Base-by-base conservation (phyloP, 2,113 vertebrate genomes). In the Pipa parva region DNA sequence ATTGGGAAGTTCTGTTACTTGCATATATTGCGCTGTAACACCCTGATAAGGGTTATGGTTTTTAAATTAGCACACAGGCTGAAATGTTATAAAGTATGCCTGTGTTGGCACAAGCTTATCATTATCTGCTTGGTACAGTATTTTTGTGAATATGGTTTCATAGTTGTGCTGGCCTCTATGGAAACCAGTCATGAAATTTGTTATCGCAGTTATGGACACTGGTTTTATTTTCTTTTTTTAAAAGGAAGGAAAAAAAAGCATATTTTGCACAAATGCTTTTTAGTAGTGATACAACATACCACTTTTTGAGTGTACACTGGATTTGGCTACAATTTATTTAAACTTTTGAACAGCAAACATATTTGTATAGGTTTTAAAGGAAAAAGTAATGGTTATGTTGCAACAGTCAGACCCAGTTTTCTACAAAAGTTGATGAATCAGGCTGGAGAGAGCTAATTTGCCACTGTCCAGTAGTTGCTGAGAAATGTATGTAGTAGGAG, bases 191-290 rank as follows among this genome's bases (percentile, higher is more conserved):
- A 45, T 24, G 59, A 76, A 75, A 73, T 77, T 81, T 79, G 77
- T 52, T 63, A 74, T 78, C 72, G 76, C 76, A 85, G 77, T 82
- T 84, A 72, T 71, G 83, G 83, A 88, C 89, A 90, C 89, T 90
- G 89, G 85, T 88, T 88, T 88, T 82, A 83, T 78, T 39, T 39
- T 39, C 3, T 39, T 39, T 39, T 39, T 39, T 39, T 39, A 5
- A 5, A 4, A 39, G 5, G 4, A 39, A 6, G 15, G 12, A 39
- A 79, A 80, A 77, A 77, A 84, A 80, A 79, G 86, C 84, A 65
- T 80, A 85, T 83, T 90, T 90, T 90, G 89, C 89, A 90, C 89
- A 88, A 80, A 83, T 61, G n/a, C 76, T 75, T 66, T 84, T 70
- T 79, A 62, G 75, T 72, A 71, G 84, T 78, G 77, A 83, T 79